phyloP scores from a whole-genome alignment of 2,797 vertebrate species.

The Karalla daura region DNA sequence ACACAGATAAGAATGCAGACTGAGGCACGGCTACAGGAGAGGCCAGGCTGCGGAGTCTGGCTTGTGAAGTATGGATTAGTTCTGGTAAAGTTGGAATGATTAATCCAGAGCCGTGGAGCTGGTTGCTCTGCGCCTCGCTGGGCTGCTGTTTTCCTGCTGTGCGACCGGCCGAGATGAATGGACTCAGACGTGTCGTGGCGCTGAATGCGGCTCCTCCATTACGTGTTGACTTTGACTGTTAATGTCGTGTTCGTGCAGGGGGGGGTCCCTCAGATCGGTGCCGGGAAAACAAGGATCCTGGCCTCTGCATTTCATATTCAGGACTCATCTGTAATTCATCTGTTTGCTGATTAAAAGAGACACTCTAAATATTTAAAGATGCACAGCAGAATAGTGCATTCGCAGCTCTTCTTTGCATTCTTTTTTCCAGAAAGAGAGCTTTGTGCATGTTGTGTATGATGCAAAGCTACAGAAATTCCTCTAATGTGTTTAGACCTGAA shows the following conservation, averaged over 20 bases:
- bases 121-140: constrained; percentile 17
- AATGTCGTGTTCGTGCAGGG: constrained; percentile 28
- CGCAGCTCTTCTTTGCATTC: neutral
- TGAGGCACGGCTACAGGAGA: constrained; percentile 33
- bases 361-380: neutral
- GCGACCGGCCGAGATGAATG: constrained; percentile 64
- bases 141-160: constrained; percentile 46
- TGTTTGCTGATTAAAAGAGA: constrained; percentile 24
- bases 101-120: constrained; percentile 49
- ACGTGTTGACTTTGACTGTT: constrained; percentile 32
- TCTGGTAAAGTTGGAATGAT: constrained; percentile 74
- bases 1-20: constrained; percentile 65
- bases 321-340: constrained; percentile 20
- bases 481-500: neutral
- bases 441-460: neutral
- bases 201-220: constrained; percentile 48
- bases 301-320: constrained; percentile 11
- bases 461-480: neutral
- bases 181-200: constrained; percentile 41
- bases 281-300: constrained; percentile 18
- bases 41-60: constrained; percentile 25
- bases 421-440: no score
- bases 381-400: neutral
- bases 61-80: constrained; percentile 71
- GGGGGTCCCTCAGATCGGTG: constrained; percentile 27